Evolutionary conservation across 2,797 vertebrate genomes (phyloP).

Genomic region (Babyrousa celebensis): DNA sequence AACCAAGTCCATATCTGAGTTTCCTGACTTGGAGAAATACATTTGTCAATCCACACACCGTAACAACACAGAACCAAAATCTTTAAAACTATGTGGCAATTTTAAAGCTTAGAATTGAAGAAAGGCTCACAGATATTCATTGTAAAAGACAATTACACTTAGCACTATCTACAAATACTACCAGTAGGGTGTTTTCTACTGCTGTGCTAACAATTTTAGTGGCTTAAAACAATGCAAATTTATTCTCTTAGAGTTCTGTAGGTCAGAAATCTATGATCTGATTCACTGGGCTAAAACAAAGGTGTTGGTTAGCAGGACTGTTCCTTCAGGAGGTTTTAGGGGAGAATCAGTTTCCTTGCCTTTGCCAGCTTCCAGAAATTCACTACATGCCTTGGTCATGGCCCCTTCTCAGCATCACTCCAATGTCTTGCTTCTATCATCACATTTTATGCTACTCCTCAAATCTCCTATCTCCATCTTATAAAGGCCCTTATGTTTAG

Average conservation of each 20-base stretch:
- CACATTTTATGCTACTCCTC: neutral
- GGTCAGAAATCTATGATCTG: conserved; percentile 7
- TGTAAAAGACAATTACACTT: neutral
- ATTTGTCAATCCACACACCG: neutral
- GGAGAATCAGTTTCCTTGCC: neutral
- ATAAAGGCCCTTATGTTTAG: neutral
- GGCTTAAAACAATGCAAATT: neutral
- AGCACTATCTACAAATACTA: neutral
- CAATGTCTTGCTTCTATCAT: neutral
- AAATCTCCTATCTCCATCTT: neutral
- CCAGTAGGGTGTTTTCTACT: neutral
- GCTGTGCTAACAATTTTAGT: neutral
- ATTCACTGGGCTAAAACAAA: neutral
- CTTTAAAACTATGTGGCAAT: neutral
- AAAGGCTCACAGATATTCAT: neutral
- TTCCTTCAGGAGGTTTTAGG: neutral
- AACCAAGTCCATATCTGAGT: neutral
- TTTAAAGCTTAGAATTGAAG: conserved; percentile 41
- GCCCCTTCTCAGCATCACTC: neutral
- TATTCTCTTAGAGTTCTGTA: neutral
- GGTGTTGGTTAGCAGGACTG: neutral
- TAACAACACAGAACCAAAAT: conserved; percentile 1
- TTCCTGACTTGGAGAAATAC: conserved; percentile 25
- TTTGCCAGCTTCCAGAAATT: neutral
- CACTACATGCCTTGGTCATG: neutral